Base-by-base conservation (phyloP, 2,113 vertebrate genomes). In the Laticauda colubrina region DNA sequence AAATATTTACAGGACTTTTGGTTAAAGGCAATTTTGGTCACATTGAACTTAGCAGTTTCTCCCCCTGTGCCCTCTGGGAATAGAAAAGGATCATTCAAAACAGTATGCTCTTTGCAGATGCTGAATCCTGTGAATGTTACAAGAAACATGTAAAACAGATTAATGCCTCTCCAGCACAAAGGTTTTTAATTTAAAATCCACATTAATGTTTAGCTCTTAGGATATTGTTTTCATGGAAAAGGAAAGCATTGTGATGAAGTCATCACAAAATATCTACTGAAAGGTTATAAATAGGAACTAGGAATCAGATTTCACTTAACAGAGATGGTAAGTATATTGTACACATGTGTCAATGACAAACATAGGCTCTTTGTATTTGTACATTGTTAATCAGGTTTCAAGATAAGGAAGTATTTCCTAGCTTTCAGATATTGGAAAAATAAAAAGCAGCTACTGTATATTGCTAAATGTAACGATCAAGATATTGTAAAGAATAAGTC, bases 121-220 rank as follows among this genome's bases (percentile, higher is more conserved):
- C 88, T 90, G 92, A 90, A 86, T 89, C 92, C 3, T 57, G 55
- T 85, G 92, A 89, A 53, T 86, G 85, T 39, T 85, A 86, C 48
- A 53, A 56, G 43, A 61, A 86, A 54, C 45, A 61, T 61, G 43
- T 61, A 53, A 51, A 54, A 21, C 7, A 53, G 43, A 92, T 85
- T 85, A 85, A 57, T 85, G 20, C 20, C 43, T 85, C 43, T 59
- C 1, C 26, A 81, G 34, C 20, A 48, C 26, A 89, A 4, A 85
- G 9, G n/a, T 59, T 20, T 57, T 92, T 92, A 69, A 85, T 89
- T 92, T n/a, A 57, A 89, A 81, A 29, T 51, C 18, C 39, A 21
- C 15, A 91, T 64, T 26, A 57, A 57, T 91, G 7, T 85, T 91
- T 85, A 24, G 12, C 57, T 57, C 34, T 45, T 10, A 45, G 2